A percentile compares a stretch with the other conserved stretches of the same genome.
These are phyloP conservation scores for Byasa hedistus DNA, from an alignment of 2,888 invertebrate species.

Conservation along the genomic window DNA sequence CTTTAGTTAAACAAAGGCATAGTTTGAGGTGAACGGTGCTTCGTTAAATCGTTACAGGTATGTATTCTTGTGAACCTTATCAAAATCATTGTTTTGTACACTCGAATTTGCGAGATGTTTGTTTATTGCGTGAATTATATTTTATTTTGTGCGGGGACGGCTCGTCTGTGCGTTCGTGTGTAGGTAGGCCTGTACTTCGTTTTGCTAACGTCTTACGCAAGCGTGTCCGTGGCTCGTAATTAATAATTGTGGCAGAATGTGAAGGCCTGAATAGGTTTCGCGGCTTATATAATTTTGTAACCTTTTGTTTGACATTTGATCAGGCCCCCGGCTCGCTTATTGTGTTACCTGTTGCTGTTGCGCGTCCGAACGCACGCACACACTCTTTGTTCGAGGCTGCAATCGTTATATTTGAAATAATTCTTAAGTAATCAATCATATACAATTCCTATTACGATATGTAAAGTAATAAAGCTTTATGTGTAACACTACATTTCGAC, in stretches of 20 bases:
- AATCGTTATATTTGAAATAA: constrained; percentile 20
- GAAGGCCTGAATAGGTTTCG: constrained; percentile 46
- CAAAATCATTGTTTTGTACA: constrained; percentile 47
- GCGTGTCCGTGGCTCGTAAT: constrained; percentile 53
- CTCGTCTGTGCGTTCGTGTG: constrained; percentile 47
- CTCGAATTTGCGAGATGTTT: constrained; percentile 39
- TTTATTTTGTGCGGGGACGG: constrained; percentile 60
- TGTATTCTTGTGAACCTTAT: constrained; percentile 48
- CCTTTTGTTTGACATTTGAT: constrained; percentile 70
- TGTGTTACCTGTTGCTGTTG: constrained; percentile 41
- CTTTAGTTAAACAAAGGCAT: constrained; percentile 75
- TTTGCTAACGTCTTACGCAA: constrained; percentile 63
- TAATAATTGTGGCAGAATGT: constrained; percentile 62
- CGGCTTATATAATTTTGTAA: constrained; percentile 65
- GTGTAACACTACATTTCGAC: not conserved
- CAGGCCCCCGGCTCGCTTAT: constrained; percentile 52
- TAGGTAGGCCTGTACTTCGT: constrained; percentile 57
- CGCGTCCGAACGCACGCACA: constrained; percentile 25
- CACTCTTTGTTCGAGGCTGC: constrained; percentile 18
- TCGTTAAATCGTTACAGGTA: constrained; percentile 69
- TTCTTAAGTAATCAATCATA: constrained; percentile 19
- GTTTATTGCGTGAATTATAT: constrained; percentile 21
- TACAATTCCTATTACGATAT: constrained; percentile 10
- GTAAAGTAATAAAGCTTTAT: not conserved
- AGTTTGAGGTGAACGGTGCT: constrained; percentile 74